Base-by-base conservation (phyloP, 2,113 vertebrate genomes). In the Ammodytes marinus region DNA sequence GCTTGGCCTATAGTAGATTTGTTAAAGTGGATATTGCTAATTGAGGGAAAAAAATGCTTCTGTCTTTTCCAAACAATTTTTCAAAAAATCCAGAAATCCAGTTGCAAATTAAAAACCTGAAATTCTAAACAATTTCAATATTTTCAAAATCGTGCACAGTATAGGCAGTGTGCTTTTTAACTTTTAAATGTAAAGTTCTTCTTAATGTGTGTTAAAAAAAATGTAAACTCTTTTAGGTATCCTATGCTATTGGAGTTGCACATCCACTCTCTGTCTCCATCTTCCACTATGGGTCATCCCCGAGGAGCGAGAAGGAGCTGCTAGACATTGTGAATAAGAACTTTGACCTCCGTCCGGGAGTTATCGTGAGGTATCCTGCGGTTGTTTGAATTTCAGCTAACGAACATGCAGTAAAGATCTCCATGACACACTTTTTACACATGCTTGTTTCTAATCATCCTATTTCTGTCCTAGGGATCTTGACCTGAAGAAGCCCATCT, bases 401-500 rank as follows among this genome's bases (percentile, higher is more conserved):
- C 17, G 49, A 79, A 53, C 40, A 37, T 47, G 15, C 6, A 61
- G 3, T 66, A 43, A 17, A 9, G 14, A 47, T 57, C 17, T 49
- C 14, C 8, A 11, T 12, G 8, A 0, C 55, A 4, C 1, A 46
- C 1, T 17, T 40, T 70, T 66, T 6, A 14, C 2, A 5, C 5
- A 27, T 13, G 19, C 27, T 57, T 47, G 8, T 45, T 49, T 68
- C 17, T 60, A 12, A 19, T n/a, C 4, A 2, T 57, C 72, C 15
- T 8, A 0, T 87, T 66, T 74, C 92, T 96, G 89, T 95, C 95
- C 91, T 95, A 99, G 98, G 96, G 98, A 99, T 84, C 96, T 99
- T 93, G 96, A 98, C 94, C 95, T 99, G 95, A 99, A 97, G 97
- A 97, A 96, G 91, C 96, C 98, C 83, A 97, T 98, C 93, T 99